phyloP scores from a whole-genome alignment of 2,113 vertebrate genomes.

The Pristiophorus japonicus region DNA sequence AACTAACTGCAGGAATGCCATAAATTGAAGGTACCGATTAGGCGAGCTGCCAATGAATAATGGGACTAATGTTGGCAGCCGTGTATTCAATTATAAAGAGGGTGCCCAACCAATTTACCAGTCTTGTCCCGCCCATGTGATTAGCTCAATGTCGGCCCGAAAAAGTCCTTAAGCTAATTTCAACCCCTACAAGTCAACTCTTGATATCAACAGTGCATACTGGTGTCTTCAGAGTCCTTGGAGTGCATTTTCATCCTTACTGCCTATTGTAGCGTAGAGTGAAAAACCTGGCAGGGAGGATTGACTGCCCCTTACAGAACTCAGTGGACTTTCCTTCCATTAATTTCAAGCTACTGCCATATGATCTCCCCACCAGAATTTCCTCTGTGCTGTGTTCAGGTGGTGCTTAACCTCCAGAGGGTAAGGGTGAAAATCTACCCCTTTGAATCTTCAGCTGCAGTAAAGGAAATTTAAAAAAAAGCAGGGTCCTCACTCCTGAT shows the following conservation, averaged over 20 bases:
- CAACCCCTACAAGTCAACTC: neutral
- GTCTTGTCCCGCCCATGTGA: neutral
- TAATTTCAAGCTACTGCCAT: neutral
- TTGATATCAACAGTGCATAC: neutral
- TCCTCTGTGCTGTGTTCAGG: neutral
- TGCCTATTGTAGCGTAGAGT: neutral
- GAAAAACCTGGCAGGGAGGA: neutral
- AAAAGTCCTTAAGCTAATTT: neutral
- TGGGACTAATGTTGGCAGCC: no score
- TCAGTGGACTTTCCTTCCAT: neutral
- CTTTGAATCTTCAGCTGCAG: neutral
- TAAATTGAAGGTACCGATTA: neutral
- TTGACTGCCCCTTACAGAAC: neutral
- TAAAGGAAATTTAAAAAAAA: neutral
- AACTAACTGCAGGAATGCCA: neutral
- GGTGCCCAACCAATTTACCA: neutral
- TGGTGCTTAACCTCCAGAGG: neutral
- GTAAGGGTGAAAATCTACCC: neutral
- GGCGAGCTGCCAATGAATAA: neutral
- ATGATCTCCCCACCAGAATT: neutral
- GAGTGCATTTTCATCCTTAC: neutral
- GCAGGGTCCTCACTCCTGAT: neutral
- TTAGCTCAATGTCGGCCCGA: neutral
- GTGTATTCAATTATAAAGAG: neutral
- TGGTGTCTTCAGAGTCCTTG: neutral